Base-by-base conservation (phyloP, 2,797 vertebrate species). In the Mus minutoides region DNA sequence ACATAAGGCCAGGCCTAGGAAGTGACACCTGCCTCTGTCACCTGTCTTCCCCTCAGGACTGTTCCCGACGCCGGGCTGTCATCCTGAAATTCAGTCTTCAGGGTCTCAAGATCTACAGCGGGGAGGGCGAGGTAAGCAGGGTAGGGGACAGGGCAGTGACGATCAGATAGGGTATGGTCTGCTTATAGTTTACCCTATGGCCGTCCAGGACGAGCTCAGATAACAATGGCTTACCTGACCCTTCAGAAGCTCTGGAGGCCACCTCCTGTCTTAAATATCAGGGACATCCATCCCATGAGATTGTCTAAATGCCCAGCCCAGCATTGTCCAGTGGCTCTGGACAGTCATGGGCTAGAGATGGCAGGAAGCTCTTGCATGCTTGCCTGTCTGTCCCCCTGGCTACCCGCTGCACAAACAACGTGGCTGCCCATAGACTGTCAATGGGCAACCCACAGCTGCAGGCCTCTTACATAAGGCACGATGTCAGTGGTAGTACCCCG, bases 71-170 rank as follows among this genome's bases (percentile, higher is more conserved):
- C 86, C 98, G 98, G 34, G 54, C 98, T 0, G 99, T 99, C 46
- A 98, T 99, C 93, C 98, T 99, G 60, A 99, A 99, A 90, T 99
- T 99, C 98, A 99, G 99, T 89, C 97, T 99, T 95, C 99, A 99
- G 98, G 99, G 99, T 6, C 98, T 99, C 97, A 99, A 99, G 98
- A 99, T 99, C 98, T 99, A 99, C 40, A 97, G 99, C 0, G 98
- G 99, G 16, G 99, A 99, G 26, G 99, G 99, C 40, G 99, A 98
- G 97, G 99, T 99, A 97, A 94, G 97, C 77, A 60, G 0, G 29
- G 99, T 99, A 97, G 94, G 97, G 77, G 0, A 24, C 26, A 49
- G 90, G 58, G 58, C 37, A 13, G 79, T 43, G 67, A 58, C 21
- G 62, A 1, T 29, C 56, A 31, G 21, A 11, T 0, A 0, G 67